A percentile compares a stretch with the other conserved stretches of the same genome.
Evolutionary conservation across 2,797 vertebrate genomes (phyloP).

Genomic region (Tamandua tetradactyla): DNA sequence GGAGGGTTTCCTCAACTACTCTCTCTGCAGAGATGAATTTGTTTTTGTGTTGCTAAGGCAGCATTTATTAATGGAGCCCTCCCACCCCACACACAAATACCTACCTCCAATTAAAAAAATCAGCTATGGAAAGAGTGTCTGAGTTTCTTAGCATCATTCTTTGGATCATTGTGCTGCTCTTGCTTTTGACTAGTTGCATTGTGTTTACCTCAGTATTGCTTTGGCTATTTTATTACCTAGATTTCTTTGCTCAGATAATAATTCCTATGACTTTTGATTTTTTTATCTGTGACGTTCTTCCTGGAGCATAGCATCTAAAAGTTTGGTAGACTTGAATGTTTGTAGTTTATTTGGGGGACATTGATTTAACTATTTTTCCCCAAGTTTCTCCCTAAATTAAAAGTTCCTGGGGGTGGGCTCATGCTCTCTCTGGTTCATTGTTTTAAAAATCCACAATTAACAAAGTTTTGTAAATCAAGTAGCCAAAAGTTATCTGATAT

Average conservation of each 20-base stretch:
- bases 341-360: neutral
- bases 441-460: slow-evolving; percentile 7
- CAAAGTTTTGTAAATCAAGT: slow-evolving; percentile 20
- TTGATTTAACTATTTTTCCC: neutral
- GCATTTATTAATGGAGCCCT: neutral
- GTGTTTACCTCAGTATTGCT: neutral
- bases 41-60: slow-evolving; percentile 13
- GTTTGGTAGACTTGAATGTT: slow-evolving; percentile 3
- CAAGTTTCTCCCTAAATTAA: neutral
- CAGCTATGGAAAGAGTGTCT: neutral
- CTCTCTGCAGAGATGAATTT: neutral
- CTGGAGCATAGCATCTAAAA: neutral
- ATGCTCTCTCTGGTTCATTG: slow-evolving; percentile 23
- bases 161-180: neutral
- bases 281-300: neutral
- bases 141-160: neutral
- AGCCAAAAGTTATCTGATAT: neutral
- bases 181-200: neutral
- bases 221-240: neutral
- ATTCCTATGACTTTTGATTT: neutral
- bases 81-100: neutral
- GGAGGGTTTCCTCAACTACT: neutral
- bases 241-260: neutral
- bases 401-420: neutral
- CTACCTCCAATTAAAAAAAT: neutral